Conservation (phyloP, 2,888 invertebrate species). For the Drosophila ustulata region DNA sequence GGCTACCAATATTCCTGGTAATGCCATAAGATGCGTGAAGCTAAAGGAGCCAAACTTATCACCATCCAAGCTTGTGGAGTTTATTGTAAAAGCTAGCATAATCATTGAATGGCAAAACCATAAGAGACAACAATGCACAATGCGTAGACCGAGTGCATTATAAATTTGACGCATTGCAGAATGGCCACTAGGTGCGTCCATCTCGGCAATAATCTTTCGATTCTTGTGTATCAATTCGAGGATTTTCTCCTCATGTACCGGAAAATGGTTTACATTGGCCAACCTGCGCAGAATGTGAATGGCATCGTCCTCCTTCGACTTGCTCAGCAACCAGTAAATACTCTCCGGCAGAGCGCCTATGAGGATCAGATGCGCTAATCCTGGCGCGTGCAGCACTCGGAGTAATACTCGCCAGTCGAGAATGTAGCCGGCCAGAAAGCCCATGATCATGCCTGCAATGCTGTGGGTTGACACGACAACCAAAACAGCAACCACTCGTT, state of each 20-base stretch:
- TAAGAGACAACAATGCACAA: conserved; percentile 88
- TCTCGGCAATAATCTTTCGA: conserved; percentile 43
- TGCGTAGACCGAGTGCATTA: conserved; percentile 64
- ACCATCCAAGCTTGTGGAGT: conserved; percentile 89
- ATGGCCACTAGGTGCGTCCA: conserved; percentile 31
- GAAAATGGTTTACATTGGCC: conserved; percentile 86
- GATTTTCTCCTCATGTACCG: conserved; percentile 58
- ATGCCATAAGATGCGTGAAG: conserved; percentile 86
- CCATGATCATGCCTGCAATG: not conserved
- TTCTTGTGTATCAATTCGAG: conserved; percentile 57
- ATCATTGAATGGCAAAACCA: conserved; percentile 92
- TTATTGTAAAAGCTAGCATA: conserved; percentile 91
- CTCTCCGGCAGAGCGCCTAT: conserved; percentile 8
- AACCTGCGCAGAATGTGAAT: conserved; percentile 86
- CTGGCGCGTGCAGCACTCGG: conserved; percentile 5
- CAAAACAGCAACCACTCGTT: conserved; percentile 5
- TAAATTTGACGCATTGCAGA: conserved; percentile 63
- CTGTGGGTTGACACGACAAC: not conserved
- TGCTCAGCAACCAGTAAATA: conserved; percentile 13
- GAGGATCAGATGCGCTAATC: not conserved
- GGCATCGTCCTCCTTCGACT: conserved; percentile 16
- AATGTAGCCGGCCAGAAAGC: not conserved
- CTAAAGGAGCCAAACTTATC: conserved; percentile 92
- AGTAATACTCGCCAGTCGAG: conserved; percentile 20
- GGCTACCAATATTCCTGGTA: conserved; percentile 89